A percentile compares a stretch with the other conserved stretches of the same genome.
Conservation (phyloP, 2,113 vertebrate genomes). For the Daphoenositta chrysoptera region DNA sequence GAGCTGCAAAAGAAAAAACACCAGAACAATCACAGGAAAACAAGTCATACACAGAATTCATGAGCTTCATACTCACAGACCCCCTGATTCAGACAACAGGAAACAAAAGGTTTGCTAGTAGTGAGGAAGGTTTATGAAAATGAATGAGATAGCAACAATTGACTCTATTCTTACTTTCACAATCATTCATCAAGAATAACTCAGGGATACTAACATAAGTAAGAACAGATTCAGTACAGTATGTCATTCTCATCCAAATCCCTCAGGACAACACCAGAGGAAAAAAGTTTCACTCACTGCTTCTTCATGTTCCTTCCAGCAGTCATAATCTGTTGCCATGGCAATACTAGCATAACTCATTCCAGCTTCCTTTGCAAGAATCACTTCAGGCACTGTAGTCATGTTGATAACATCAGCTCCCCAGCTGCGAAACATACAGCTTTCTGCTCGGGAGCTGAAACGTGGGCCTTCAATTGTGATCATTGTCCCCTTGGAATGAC, state of each 20-base stretch:
- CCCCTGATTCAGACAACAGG: background rate
- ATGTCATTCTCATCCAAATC: background rate
- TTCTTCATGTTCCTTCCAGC: constrained; percentile 97
- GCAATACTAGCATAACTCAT: constrained; percentile 94
- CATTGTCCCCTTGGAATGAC: constrained; percentile 87
- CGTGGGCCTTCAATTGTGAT: constrained; percentile 92
- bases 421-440: constrained; percentile 91
- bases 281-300: constrained; percentile 77
- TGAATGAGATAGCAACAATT: background rate
- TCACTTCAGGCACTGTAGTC: constrained; percentile 95
- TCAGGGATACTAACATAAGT: background rate
- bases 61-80: background rate
- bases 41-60: background rate
- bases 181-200: background rate
- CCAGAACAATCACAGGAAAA: background rate
- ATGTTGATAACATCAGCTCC: constrained; percentile 96
- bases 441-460: constrained; percentile 93
- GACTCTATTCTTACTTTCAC: background rate
- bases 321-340: constrained; percentile 98
- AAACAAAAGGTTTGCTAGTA: background rate
- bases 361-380: constrained; percentile 93
- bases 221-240: background rate
- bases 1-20: background rate
- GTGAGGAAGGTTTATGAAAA: background rate
- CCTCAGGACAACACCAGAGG: background rate